Base-by-base conservation (phyloP, 2,888 invertebrate genomes). In the Ectobius pallidus region DNA sequence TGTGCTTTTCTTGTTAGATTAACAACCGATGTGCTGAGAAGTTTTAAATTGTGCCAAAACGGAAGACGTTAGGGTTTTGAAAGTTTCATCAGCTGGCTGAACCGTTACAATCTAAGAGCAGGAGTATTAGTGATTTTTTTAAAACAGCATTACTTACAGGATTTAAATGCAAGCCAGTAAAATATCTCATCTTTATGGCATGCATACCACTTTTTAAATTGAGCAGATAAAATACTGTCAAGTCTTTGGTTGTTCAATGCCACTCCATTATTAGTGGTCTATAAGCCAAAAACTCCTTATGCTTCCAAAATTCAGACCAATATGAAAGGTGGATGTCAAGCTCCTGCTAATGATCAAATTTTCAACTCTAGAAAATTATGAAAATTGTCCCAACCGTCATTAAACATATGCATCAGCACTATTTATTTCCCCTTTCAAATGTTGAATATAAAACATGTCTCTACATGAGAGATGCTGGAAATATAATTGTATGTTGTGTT, bases 21-120 rank as follows among this genome's bases (percentile, higher is more conserved):
- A 58, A 72, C 74, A 75, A 75, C 73, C 70, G 71, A 71, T 71
- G 74, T 75, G 75, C 73, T 70, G 63, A 69, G 44, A 69, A 46
- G 46, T 49, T 72, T 72, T 69, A 74, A 69, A 73, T 75, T 74
- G 75, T 74, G 74, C 72, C 72, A 69, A 68, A 75, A 75, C 71
- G 75, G 75, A 75, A 75, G 75, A 75, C 75, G 61, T 70, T 68
- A 68, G 30, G 69, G 62, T 70, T 70, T 30, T 49, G 18, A 62
- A 52, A 61, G 30, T 69, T 72, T 69, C 58, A 52, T 67, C 22
- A 69, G 6, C 55, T 55, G 65, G 67, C 65, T 67, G 49, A 25
- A 67, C n/a, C 34, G 34, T 42, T 30, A 46, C 55, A 20, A 58
- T 18, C 27, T n/a, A 16, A 68, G 32, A 68, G 55, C 72, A 69